Evolutionary conservation across 2,888 invertebrate species (phyloP).

Genomic region (Lepidochrysops patricia): DNA sequence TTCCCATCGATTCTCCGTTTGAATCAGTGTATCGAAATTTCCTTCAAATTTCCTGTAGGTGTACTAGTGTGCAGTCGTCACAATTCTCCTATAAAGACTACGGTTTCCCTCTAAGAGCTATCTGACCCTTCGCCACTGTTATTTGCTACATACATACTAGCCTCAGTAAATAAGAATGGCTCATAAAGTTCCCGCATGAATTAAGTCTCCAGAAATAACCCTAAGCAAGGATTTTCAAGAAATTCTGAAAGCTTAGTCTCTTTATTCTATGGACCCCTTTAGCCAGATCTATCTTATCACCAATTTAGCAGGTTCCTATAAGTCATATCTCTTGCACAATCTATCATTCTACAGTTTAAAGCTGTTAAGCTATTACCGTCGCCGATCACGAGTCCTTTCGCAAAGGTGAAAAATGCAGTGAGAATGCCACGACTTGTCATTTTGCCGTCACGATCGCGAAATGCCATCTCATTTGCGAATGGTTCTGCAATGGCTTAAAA

Average conservation of each 20-base stretch:
- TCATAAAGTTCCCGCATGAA: not conserved
- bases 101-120: too few species aligned
- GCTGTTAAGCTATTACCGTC: slow-evolving; percentile 33
- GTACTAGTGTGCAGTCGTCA: too few species aligned
- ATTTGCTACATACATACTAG: not conserved
- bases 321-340: not conserved
- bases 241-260: too few species aligned
- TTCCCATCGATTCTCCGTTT: too few species aligned
- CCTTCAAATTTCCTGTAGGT: too few species aligned
- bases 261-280: too few species aligned
- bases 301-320: not conserved
- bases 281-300: too few species aligned
- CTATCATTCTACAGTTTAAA: slow-evolving; percentile 5
- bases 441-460: slow-evolving; percentile 63
- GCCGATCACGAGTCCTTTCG: slow-evolving; percentile 68
- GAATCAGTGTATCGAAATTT: too few species aligned
- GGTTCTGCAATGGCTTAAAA: slow-evolving; percentile 6
- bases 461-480: slow-evolving; percentile 40
- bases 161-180: not conserved
- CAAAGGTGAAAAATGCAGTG: slow-evolving; percentile 69
- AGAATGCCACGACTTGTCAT: slow-evolving; percentile 72
- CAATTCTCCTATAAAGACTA: too few species aligned
- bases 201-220: too few species aligned
- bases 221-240: too few species aligned
- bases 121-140: too few species aligned